Conservation (phyloP, 2,888 invertebrate genomes). For the Microctonus brassicae region DNA sequence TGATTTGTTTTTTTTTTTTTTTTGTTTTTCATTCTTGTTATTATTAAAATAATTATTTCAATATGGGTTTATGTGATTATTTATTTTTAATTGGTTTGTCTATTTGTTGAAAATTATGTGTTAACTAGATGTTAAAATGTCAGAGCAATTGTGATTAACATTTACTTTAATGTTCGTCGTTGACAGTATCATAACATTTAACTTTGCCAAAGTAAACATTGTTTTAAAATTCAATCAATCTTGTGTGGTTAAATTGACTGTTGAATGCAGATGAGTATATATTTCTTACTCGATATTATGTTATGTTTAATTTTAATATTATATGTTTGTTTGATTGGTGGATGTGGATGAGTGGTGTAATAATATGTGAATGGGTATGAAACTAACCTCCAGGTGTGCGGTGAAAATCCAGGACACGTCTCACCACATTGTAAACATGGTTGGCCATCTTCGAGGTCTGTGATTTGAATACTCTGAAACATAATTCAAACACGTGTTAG, state of each 20-base stretch:
- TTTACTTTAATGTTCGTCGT: background rate
- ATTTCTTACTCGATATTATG: background rate
- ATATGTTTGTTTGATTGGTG: too few relatives aligned
- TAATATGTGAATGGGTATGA: too few relatives aligned
- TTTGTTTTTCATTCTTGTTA: too few relatives aligned
- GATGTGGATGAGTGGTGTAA: too few relatives aligned
- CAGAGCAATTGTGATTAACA: background rate
- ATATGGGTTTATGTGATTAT: background rate
- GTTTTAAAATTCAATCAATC: background rate
- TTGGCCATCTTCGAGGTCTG: slow-evolving; percentile 88
- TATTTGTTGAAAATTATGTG: background rate
- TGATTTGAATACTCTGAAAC: slow-evolving; percentile 86
- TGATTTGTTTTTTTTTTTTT: background rate
- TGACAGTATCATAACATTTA: background rate
- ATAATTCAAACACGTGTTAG: slow-evolving; percentile 39
- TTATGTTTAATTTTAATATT: background rate
- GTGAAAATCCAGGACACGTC: slow-evolving; percentile 85
- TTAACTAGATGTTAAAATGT: slow-evolving; percentile 1
- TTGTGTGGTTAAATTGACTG: background rate
- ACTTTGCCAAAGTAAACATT: background rate
- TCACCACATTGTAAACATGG: slow-evolving; percentile 88
- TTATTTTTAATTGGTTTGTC: too few relatives aligned
- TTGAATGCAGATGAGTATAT: background rate
- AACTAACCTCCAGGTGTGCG: slow-evolving; percentile 90
- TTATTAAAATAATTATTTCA: background rate